Percentiles rank a stretch among this genome's conserved stretches.
phyloP scores from a whole-genome alignment of 2,888 invertebrate species.

The Tridacna gigas region DNA sequence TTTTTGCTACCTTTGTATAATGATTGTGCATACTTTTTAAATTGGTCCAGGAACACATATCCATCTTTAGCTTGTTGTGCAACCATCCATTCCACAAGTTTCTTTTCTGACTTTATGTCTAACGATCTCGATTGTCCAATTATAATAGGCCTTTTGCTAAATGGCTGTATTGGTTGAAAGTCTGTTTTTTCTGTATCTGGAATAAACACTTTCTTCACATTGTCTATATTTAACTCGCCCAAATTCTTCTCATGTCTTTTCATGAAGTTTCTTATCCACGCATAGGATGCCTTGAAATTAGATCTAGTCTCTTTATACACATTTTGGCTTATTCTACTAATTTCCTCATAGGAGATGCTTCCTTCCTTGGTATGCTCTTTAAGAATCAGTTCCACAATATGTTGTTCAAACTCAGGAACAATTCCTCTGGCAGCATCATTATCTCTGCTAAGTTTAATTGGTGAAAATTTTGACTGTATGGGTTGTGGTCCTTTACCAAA shows the following conservation, averaged over 20 bases:
- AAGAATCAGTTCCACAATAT: slow-evolving; percentile 48
- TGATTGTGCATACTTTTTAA: slow-evolving; percentile 60
- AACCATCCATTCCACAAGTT: slow-evolving; percentile 59
- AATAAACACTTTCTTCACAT: slow-evolving; percentile 60
- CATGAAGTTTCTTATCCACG: slow-evolving; percentile 61
- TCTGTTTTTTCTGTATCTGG: slow-evolving; percentile 31
- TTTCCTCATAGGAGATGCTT: slow-evolving; percentile 63
- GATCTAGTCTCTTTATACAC: slow-evolving; percentile 62
- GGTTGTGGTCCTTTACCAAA: slow-evolving; percentile 48
- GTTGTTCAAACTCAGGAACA: slow-evolving; percentile 62
- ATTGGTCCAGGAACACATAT: slow-evolving; percentile 61
- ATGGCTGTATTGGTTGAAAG: slow-evolving; percentile 32
- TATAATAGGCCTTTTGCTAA: slow-evolving; percentile 56
- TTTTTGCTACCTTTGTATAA: slow-evolving; percentile 61
- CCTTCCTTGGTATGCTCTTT: slow-evolving; percentile 56
- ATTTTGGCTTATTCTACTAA: slow-evolving; percentile 56
- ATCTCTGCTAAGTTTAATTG: slow-evolving; percentile 30
- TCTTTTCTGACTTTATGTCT: slow-evolving; percentile 60
- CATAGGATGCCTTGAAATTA: slow-evolving; percentile 59
- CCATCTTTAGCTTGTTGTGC: slow-evolving; percentile 54
- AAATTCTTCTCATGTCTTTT: slow-evolving; percentile 54
- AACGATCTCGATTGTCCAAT: slow-evolving; percentile 60
- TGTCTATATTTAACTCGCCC: slow-evolving; percentile 48
- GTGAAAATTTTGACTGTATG: slow-evolving; percentile 33
- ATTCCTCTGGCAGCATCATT: slow-evolving; percentile 55